Percentiles rank a stretch among this genome's conserved stretches.
Conservation (phyloP, 2,797 vertebrate genomes). For the Melanotaenia pygmaea region DNA sequence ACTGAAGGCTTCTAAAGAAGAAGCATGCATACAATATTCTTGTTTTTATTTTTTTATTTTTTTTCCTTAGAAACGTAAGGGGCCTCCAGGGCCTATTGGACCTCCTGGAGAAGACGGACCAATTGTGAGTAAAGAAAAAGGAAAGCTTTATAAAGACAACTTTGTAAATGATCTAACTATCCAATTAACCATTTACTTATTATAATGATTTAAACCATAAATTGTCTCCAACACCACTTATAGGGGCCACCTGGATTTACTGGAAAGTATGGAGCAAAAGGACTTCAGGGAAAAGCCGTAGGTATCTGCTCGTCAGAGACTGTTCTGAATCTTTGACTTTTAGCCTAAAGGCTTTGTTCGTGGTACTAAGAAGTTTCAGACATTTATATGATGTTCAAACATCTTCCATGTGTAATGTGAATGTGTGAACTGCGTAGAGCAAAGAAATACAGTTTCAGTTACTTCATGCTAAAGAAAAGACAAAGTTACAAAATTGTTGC, state of each 20-base stretch:
- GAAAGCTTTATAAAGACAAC: background rate
- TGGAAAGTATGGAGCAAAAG: constrained; percentile 82
- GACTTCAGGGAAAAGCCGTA: constrained; percentile 76
- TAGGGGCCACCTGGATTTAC: constrained; percentile 78
- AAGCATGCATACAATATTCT: too few relatives aligned
- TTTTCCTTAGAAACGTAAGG: constrained; percentile 74
- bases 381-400: background rate
- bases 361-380: background rate
- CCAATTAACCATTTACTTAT: background rate
- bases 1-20: too few relatives aligned
- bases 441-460: background rate
- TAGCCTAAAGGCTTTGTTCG: background rate
- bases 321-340: background rate
- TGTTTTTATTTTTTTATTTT: background rate
- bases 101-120: constrained; percentile 76
- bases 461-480: background rate
- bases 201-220: background rate
- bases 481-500: background rate
- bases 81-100: constrained; percentile 71
- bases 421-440: background rate
- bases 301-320: constrained; percentile 40
- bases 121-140: constrained; percentile 64
- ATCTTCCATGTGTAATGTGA: background rate
- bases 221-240: constrained; percentile 3
- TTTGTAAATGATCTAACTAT: background rate